These are phyloP conservation scores for Hypsibius dujardini DNA, from an alignment of 1,140 invertebrate genomes.

Conservation along the genomic window DNA sequence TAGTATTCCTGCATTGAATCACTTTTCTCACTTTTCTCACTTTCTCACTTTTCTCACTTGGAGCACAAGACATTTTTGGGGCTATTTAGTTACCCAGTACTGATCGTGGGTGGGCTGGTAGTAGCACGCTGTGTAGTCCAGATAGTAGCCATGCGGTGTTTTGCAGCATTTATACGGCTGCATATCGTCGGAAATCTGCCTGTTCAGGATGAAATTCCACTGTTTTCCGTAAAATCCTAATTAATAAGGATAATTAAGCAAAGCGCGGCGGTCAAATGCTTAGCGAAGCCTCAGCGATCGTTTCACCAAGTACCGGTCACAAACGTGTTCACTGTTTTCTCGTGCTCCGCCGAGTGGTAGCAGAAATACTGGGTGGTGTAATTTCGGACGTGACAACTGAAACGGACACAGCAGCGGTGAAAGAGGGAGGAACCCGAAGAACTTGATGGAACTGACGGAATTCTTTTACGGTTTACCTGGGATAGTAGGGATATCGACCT, in stretches of 20 bases:
- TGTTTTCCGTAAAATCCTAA: neutral
- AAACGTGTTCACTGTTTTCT: neutral
- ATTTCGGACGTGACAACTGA: conserved; percentile 4
- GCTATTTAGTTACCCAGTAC: neutral
- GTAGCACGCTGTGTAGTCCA: conserved; percentile 5
- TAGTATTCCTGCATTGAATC: no score
- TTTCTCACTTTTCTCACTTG: no score
- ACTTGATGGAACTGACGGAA: neutral
- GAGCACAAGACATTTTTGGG: neutral
- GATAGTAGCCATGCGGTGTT: conserved; percentile 1
- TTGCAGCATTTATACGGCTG: neutral
- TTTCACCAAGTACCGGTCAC: no score
- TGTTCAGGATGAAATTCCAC: neutral
- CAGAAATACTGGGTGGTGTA: neutral
- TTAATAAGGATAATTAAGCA: neutral
- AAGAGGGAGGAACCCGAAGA: neutral
- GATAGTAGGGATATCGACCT: neutral
- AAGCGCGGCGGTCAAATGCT: neutral
- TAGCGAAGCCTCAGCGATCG: no score
- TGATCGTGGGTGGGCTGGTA: neutral
- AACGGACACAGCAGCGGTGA: neutral
- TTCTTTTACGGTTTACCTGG: conserved; percentile 6
- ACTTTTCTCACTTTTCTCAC: no score
- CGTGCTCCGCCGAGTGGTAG: neutral
- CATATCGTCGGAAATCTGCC: neutral